Base-by-base conservation (phyloP, 2,797 vertebrate species). In the Gallinago nigripennis region DNA sequence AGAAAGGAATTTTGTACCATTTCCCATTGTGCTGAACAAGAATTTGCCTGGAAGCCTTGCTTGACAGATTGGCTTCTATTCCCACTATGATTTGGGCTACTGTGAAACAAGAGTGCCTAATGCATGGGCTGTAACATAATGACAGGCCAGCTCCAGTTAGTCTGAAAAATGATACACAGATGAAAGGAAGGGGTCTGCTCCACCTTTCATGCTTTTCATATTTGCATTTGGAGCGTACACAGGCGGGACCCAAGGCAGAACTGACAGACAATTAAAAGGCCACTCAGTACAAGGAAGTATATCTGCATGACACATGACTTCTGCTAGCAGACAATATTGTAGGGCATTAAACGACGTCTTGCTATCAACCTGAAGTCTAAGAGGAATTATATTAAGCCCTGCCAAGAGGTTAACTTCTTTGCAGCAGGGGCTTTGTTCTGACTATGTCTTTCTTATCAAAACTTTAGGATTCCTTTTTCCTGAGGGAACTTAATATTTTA, bases 131-230 rank as follows among this genome's bases (percentile, higher is more conserved):
- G 91, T 98, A 98, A 98, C 97, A 98, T 90, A 99, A 98, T 98
- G 98, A 98, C 94, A 96, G 98, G 96, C 97, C 96, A 97, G 96
- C 97, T 97, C 97, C 97, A 93, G 97, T 96, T 82, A 96, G 97
- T 85, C 98, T 97, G 98, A 98, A 98, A 99, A 98, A 97, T 79
- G 97, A 98, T 98, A 98, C 97, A 95, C 96, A 97, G 98, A 98
- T 98, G 98, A 98, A 99, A 99, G 98, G 98, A 97, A 60, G 79
- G 98, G 96, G 97, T 97, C 95, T 98, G 98, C 98, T 98, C 98
- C 98, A 98, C 98, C 98, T 99, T 98, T 98, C 98, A 98, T 98
- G 98, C 92, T 98, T 98, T 98, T 98, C 98, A 98, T 98, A 98
- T 98, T 98, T 98, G 98, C 98, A 98, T 98, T 98, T 98, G 98